Evolutionary conservation across 2,113 vertebrate genomes (phyloP), one percentile per base, ranked within the genome.

Genomic region (Hippocampus zosterae): DNA sequence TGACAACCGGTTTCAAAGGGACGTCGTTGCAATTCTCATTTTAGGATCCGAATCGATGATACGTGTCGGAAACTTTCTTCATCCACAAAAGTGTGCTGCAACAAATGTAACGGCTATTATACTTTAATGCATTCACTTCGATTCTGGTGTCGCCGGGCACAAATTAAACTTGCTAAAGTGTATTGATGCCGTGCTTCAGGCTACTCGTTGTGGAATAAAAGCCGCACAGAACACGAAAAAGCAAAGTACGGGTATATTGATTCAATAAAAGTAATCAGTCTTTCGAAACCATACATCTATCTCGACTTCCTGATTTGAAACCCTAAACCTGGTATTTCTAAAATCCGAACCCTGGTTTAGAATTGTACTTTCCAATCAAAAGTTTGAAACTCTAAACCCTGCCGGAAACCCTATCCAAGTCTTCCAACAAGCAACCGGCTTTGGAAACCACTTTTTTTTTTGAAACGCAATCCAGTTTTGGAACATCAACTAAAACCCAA

Each of bases 1-100:
- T 71, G 78, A 62, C 75, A 70, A 19, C 5, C 46, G 9, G 19
- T 78, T 81, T 70, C 80, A 23, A 12, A 71, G 82, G 75, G 70
- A 10, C 52, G 21, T 21, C n/a, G 41, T 70, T 62, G 65, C 41
- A 57, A 67, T 48, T 48, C 55, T 46, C 79, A 46, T 69, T 79
- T 79, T 72, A 59, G 37, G 48, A 59, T 63, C 41, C 41, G 48
- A 66, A 23, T 70, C 37, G 12, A n/a, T 41, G 3, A 41, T 48
- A 67, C 55, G 16, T 1, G 40, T 0, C 10, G 48, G 16, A 59
- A 68, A 77, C 25, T 25, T 79, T 53, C 27, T 46, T 46, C 19
- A n/a, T 10, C 69, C 0, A 67, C 13, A 41, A 4, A 7, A 65
- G 62, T 44, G 23, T 25, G 12, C 62, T 48, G 33, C 11, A 62